These are phyloP conservation scores for Dysdera silvatica DNA, from an alignment of 1,140 invertebrate species.

Conservation along the genomic window DNA sequence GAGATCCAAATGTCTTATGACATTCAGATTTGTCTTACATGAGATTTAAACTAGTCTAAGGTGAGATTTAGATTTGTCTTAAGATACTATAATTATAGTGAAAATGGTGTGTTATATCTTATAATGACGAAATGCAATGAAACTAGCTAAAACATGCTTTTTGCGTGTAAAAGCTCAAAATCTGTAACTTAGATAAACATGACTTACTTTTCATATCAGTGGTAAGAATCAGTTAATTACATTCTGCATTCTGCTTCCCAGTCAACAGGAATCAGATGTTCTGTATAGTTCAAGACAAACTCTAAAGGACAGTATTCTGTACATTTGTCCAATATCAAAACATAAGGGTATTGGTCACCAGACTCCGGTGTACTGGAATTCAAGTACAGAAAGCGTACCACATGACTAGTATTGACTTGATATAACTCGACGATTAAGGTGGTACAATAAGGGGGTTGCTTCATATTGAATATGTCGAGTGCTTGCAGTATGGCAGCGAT, in stretches of 20 bases:
- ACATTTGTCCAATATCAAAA: slow-evolving; percentile 8
- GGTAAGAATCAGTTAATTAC: too few relatives aligned
- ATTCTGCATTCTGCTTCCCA: slow-evolving; percentile 29
- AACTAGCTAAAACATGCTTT: too few relatives aligned
- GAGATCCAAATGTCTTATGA: too few relatives aligned
- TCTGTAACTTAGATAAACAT: too few relatives aligned
- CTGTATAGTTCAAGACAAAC: slow-evolving; percentile 16
- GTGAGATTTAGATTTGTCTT: too few relatives aligned
- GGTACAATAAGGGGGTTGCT: slow-evolving; percentile 63
- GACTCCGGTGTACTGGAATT: slow-evolving; percentile 38
- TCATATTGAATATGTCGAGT: slow-evolving; percentile 61
- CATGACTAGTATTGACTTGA: slow-evolving; percentile 37
- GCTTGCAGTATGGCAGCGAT: slow-evolving; percentile 65
- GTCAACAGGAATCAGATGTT: slow-evolving; percentile 14
- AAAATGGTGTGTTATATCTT: too few relatives aligned
- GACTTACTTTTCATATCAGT: too few relatives aligned
- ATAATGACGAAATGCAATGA: too few relatives aligned
- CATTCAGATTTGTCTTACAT: too few relatives aligned
- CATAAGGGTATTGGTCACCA: slow-evolving; percentile 30
- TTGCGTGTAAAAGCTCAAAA: too few relatives aligned
- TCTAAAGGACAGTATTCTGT: slow-evolving; percentile 19
- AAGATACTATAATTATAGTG: too few relatives aligned
- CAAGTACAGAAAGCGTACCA: slow-evolving; percentile 34
- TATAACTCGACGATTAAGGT: slow-evolving; percentile 64
- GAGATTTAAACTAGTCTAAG: too few relatives aligned